Evolutionary conservation across 1,140 invertebrate genomes (phyloP), one percentile per base, ranked within the genome.

Genomic region (Leptopilina boulardi): DNA sequence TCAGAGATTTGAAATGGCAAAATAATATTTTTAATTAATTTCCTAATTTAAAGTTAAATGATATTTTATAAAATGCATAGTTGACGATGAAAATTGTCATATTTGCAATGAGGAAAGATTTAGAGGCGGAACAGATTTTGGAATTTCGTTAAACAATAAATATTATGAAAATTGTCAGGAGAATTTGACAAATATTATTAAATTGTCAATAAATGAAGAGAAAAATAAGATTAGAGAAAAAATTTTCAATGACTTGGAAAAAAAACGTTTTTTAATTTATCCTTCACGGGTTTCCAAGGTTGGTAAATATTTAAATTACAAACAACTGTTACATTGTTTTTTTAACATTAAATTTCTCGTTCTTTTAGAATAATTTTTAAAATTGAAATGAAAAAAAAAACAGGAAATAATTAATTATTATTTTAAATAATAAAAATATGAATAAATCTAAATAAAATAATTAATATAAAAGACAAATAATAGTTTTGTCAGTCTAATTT

Each of bases 71-170:
- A n/a, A n/a, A n/a, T n/a, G n/a, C n/a, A n/a, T 23, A 23, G 19
- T 8, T 10, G 15, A 66, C 8, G 11, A 66, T n/a, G 59, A 66
- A 13, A n/a, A n/a, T 30, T 13, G 54, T 23, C 5, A 59, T 10
- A 15, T 34, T 34, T 66, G 59, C 21, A 30, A 66, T 30, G 23
- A 70, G 38, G 73, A 75, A 42, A 59, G 54, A 75, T 75, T 21
- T 11, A 70, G 73, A 75, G 73, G 56, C n/a, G 56, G 73, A 41
- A 44, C 44, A 5, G 73, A 75, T 70, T 38, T 23, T 5, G 30
- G 26, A 70, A 70, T 70, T 11, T 44, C 23, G 2, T 15, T 3
- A 6, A 8, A 70, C 38, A n/a, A 30, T 66, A 4, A 15, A 26
- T 47, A 26, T 18, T 59, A 44, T 47, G 59, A 26, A 9, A 47